These are phyloP conservation scores for Zophobas atratus DNA, from an alignment of 1,140 invertebrate species.

Conservation along the genomic window DNA sequence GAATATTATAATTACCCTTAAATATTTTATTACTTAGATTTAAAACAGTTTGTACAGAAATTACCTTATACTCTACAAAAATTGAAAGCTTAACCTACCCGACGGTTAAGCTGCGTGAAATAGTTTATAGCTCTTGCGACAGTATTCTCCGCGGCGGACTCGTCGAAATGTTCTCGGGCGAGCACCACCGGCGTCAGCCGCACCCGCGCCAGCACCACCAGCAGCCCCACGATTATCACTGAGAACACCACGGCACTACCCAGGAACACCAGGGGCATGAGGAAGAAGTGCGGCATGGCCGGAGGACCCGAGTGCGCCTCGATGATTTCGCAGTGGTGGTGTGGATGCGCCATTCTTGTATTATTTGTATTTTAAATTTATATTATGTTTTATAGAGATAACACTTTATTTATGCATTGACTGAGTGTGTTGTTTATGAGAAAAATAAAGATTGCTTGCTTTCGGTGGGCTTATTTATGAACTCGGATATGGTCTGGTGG, in stretches of 20 bases:
- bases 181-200: constrained; percentile 52
- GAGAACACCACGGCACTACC: constrained; percentile 50
- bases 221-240: constrained; percentile 50
- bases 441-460: not conserved
- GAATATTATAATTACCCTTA: no score
- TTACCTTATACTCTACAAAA: not conserved
- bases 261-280: constrained; percentile 41
- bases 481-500: constrained; percentile 22
- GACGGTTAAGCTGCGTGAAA: constrained; percentile 29
- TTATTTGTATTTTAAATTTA: constrained; percentile 20
- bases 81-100: constrained; percentile 3
- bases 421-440: not conserved
- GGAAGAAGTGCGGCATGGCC: constrained; percentile 38
- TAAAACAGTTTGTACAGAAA: not conserved
- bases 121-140: constrained; percentile 34
- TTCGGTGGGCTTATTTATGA: constrained; percentile 13
- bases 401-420: constrained; percentile 28
- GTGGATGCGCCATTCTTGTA: constrained; percentile 7
- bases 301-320: constrained; percentile 21
- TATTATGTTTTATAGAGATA: not conserved
- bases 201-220: constrained; percentile 51
- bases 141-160: constrained; percentile 42
- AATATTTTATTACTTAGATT: not conserved
- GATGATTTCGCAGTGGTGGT: constrained; percentile 44
- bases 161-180: constrained; percentile 40